A percentile compares a stretch with the other conserved stretches of the same genome.
These are phyloP conservation scores for Sympetrum striolatum DNA, from an alignment of 2,888 invertebrate genomes.

Conservation along the genomic window DNA sequence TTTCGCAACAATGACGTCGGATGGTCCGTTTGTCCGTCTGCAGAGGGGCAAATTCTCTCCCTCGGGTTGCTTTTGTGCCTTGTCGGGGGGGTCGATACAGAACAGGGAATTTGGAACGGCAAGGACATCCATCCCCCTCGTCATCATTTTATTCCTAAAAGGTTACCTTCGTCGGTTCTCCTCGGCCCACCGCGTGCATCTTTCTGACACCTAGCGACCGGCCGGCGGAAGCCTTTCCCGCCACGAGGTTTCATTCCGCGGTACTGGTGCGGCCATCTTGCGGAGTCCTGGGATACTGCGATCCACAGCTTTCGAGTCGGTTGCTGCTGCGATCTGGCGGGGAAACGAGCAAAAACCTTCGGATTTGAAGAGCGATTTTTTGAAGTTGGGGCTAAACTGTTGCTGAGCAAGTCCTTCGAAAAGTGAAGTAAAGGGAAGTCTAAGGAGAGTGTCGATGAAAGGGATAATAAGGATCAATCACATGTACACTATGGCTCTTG, in stretches of 20 bases:
- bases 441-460: too few species aligned
- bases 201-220: constrained; percentile 14
- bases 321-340: background rate
- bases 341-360: background rate
- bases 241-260: background rate
- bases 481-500: too few species aligned
- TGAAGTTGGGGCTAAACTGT: background rate
- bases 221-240: background rate
- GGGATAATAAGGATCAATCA: too few species aligned
- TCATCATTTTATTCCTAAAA: constrained; percentile 35
- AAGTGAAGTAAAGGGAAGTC: too few species aligned
- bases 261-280: background rate
- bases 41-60: background rate
- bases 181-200: constrained; percentile 14
- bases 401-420: too few species aligned
- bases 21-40: too few species aligned
- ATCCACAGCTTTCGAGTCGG: background rate
- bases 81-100: constrained; percentile 20
- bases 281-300: background rate
- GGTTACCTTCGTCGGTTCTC: constrained; percentile 30
- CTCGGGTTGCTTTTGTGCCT: background rate
- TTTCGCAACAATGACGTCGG: too few species aligned
- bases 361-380: background rate
- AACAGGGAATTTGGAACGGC: constrained; percentile 34
- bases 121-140: constrained; percentile 37